These are phyloP conservation scores for Eilema caniola DNA, from an alignment of 2,888 invertebrate genomes.

Conservation along the genomic window DNA sequence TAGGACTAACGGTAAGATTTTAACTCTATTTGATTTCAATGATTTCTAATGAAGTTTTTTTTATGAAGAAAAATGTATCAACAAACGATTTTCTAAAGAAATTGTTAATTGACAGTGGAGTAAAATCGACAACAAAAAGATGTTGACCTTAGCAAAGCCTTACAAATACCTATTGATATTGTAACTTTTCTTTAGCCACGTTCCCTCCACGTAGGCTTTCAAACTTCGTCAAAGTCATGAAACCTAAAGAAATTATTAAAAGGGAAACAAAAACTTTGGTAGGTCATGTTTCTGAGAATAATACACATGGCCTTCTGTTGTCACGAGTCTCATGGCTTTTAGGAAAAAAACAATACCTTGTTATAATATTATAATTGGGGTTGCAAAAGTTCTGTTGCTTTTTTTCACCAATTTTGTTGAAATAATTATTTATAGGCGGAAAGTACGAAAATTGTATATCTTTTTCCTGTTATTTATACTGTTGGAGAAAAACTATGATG, in stretches of 20 bases:
- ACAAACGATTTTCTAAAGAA: too few relatives aligned
- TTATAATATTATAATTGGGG: neutral
- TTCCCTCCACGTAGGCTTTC: neutral
- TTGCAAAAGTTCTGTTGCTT: neutral
- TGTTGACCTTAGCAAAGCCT: neutral
- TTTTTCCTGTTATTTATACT: too few relatives aligned
- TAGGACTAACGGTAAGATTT: too few relatives aligned
- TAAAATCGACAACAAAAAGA: neutral
- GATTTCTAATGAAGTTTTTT: too few relatives aligned
- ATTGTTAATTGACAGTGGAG: neutral
- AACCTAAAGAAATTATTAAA: conserved; percentile 35
- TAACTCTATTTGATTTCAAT: too few relatives aligned
- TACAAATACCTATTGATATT: neutral
- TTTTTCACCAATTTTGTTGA: neutral
- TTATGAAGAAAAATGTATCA: too few relatives aligned
- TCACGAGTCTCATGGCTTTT: neutral
- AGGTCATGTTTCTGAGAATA: neutral
- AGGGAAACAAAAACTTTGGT: conserved; percentile 21
- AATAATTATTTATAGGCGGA: too few relatives aligned
- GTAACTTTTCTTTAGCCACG: neutral
- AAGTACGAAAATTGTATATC: too few relatives aligned
- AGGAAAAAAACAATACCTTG: neutral
- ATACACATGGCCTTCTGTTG: conserved; percentile 21
- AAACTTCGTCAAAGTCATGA: conserved; percentile 15
- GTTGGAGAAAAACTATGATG: too few relatives aligned